Base-by-base conservation (phyloP, 2,888 invertebrate genomes). In the Odontocerum albicorne region DNA sequence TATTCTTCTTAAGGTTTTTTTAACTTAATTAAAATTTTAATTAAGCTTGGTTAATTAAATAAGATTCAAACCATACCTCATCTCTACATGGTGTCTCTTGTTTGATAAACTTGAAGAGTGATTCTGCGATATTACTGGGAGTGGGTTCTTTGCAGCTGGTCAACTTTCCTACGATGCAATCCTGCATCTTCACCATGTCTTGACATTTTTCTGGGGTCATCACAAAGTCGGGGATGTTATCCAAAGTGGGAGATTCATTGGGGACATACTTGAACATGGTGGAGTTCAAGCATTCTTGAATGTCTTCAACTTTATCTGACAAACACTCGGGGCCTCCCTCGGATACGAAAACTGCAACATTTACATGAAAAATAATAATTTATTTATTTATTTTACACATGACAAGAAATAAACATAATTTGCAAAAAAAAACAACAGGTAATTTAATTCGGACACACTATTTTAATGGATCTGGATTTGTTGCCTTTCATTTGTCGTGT, bases 281-380 rank as follows among this genome's bases (percentile, higher is more conserved):
- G 19, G 68, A 67, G 65, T 89, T 88, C 6, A 83, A 65, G 65
- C 91, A 91, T 2, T 73, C 66, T 64, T 81, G 77, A 27, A 91
- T 75, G 1, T 73, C 80, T 1, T 81, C 78, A 57, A 79, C 74
- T 59, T 85, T 83, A 0, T 78, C 74, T 52, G 78, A 65, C 56
- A 90, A 73, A 65, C 91, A 92, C 66, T 90, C 87, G 6, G 86
- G 84, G 0, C 91, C 91, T n/a, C 86, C 85, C 66, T 90, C 89
- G 1, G 90, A 85, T 52, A 91, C 87, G 67, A 92, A 92, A 64
- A 91, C 88, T 83, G 68, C 8, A 78, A 77, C 54, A 59, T 61
- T 53, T n/a, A n/a, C n/a, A 47, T 42, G 60, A 55, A 35, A n/a
- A 40, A 40, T 16, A 0, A n/a, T n/a, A n/a, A n/a, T n/a, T n/a